phyloP scores from a whole-genome alignment of 1,140 invertebrate species.

The Amphibalanus amphitrite region DNA sequence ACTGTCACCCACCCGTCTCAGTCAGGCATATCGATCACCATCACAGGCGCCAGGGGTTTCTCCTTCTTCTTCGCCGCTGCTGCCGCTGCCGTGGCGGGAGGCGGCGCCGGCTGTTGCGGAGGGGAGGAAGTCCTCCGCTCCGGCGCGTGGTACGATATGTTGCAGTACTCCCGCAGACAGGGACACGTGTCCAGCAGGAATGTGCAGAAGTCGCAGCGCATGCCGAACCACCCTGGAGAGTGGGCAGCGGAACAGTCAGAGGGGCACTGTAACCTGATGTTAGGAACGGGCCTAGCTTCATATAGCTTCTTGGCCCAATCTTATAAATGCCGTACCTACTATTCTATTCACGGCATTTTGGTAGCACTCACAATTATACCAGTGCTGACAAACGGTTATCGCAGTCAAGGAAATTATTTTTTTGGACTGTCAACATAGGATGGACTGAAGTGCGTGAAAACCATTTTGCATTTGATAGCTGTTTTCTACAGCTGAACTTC shows the following conservation, averaged over 20 bases:
- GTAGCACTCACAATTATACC: too few species aligned
- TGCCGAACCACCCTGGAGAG: conserved; percentile 96
- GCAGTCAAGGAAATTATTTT: too few species aligned
- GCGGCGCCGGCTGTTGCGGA: neutral
- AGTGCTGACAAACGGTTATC: neutral
- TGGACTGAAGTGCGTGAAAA: too few species aligned
- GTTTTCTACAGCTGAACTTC: too few species aligned
- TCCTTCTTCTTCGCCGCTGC: neutral
- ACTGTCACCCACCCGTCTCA: too few species aligned
- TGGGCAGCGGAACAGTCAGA: conserved; percentile 4
- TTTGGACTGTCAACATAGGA: too few species aligned
- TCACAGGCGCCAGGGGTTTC: neutral
- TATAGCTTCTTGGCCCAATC: conserved; percentile 6
- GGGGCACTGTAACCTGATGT: neutral
- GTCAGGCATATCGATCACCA: neutral
- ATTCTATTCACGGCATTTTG: conserved; percentile 8
- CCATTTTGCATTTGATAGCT: too few species aligned
- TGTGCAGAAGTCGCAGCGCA: conserved; percentile 91
- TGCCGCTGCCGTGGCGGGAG: neutral
- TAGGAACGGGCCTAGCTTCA: neutral
- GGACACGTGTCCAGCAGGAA: conserved; percentile 84
- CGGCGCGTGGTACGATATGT: conserved; percentile 69
- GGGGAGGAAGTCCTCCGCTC: neutral
- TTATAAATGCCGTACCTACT: neutral
- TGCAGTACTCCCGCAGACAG: conserved; percentile 89